Conservation (phyloP, 2,797 vertebrate species). For the Corythornis leucogaster region DNA sequence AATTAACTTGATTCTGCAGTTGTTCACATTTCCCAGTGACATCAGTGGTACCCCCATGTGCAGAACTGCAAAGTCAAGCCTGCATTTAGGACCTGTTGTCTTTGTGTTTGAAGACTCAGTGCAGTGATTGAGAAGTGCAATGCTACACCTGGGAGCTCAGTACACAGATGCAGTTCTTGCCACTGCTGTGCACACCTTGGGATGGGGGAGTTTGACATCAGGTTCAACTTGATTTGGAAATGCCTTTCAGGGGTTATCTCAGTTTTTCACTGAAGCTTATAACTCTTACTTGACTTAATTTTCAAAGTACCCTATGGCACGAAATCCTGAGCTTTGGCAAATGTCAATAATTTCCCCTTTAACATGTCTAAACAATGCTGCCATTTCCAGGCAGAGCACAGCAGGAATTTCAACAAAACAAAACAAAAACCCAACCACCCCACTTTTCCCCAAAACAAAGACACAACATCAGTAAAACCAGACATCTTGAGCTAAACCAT, state of each 20-base stretch:
- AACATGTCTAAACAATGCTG: slow-evolving; percentile 32
- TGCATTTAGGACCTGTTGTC: background rate
- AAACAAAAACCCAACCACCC: background rate
- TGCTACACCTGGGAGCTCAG: background rate
- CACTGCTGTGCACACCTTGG: background rate
- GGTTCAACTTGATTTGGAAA: background rate
- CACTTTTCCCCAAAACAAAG: background rate
- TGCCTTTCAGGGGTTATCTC: background rate
- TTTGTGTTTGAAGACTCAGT: background rate
- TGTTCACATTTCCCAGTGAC: background rate
- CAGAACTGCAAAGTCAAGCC: background rate
- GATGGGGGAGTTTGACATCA: background rate
- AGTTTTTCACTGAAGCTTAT: background rate
- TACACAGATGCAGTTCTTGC: background rate
- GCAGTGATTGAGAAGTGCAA: background rate
- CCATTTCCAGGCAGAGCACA: background rate
- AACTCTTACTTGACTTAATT: background rate
- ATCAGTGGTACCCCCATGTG: background rate
- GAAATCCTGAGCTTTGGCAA: slow-evolving; percentile 16
- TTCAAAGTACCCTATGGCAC: background rate
- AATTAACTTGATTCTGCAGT: background rate
- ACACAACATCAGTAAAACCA: background rate
- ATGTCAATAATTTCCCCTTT: slow-evolving; percentile 20
- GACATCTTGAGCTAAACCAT: background rate
- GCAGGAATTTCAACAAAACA: background rate